Evolutionary conservation across 1,140 invertebrate genomes (phyloP).

Genomic region (Drosophila sturtevanti): DNA sequence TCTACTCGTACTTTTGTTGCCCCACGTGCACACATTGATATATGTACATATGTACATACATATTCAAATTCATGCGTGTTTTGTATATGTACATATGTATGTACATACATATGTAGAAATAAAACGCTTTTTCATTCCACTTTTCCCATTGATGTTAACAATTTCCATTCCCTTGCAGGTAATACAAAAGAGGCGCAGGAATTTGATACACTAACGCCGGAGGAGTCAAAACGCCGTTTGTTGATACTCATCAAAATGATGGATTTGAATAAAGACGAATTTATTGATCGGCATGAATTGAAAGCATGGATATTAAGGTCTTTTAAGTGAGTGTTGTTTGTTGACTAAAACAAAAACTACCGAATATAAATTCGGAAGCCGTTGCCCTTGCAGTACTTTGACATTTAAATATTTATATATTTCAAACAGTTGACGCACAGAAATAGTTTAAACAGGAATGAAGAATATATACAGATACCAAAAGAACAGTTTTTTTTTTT

Average conservation of each 20-base stretch:
- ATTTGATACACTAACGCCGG: slow-evolving; percentile 93
- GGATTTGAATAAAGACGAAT: slow-evolving; percentile 90
- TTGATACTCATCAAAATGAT: slow-evolving; percentile 92
- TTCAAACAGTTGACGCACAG: not conserved
- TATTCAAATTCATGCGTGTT: not conserved
- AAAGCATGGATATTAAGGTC: slow-evolving; percentile 96
- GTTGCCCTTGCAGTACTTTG: not conserved
- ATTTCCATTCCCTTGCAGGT: slow-evolving; percentile 84
- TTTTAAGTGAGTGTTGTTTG: slow-evolving; percentile 89
- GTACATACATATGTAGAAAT: not conserved
- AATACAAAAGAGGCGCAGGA: slow-evolving; percentile 96
- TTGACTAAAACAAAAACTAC: slow-evolving; percentile 49
- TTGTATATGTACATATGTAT: not conserved
- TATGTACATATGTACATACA: not conserved
- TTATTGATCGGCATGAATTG: slow-evolving; percentile 92
- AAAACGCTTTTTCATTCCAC: not conserved
- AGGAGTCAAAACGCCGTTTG: slow-evolving; percentile 93
- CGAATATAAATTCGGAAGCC: not conserved
- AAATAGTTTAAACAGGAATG: not conserved
- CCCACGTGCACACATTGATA: slow-evolving; percentile 23
- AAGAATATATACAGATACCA: no score
- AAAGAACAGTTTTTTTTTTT: no score
- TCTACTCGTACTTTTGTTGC: slow-evolving; percentile 16
- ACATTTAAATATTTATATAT: not conserved
- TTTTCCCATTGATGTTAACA: slow-evolving; percentile 1